A percentile compares a stretch with the other conserved stretches of the same genome.
Evolutionary conservation across 2,113 vertebrate species (phyloP).

Genomic region (Corapipo altera): DNA sequence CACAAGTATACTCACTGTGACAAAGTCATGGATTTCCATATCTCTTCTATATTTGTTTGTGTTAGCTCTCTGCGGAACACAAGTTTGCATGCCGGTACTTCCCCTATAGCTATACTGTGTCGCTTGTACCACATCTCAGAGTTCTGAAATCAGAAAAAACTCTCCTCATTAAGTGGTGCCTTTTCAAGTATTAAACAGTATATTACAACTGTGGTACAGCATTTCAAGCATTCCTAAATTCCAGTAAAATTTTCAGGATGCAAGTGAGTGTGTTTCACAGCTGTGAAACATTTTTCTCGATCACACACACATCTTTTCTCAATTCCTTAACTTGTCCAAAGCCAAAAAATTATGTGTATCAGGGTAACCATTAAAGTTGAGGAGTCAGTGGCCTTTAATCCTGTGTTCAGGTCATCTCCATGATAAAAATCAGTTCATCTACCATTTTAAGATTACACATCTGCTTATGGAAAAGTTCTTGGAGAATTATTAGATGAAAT

Average conservation of each 20-base stretch:
- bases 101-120: conserved; percentile 87
- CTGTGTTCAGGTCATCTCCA: background rate
- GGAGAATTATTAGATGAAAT: background rate
- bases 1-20: conserved; percentile 67
- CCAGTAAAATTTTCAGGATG: background rate
- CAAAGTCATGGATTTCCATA: conserved; percentile 84
- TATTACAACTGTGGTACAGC: background rate
- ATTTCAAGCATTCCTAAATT: background rate
- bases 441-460: background rate
- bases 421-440: background rate
- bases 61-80: conserved; percentile 76
- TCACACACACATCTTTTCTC: background rate
- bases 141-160: conserved; percentile 67
- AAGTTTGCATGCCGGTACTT: conserved; percentile 78
- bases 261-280: background rate
- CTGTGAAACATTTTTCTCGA: background rate
- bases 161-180: background rate
- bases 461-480: background rate
- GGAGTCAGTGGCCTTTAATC: background rate
- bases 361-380: background rate
- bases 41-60: conserved; percentile 80
- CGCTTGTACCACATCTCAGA: conserved; percentile 85
- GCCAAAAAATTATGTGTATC: background rate
- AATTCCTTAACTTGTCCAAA: background rate
- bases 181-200: background rate